These are phyloP conservation scores for Cheilosia vulpina DNA, from an alignment of 2,888 invertebrate species.

Conservation along the genomic window DNA sequence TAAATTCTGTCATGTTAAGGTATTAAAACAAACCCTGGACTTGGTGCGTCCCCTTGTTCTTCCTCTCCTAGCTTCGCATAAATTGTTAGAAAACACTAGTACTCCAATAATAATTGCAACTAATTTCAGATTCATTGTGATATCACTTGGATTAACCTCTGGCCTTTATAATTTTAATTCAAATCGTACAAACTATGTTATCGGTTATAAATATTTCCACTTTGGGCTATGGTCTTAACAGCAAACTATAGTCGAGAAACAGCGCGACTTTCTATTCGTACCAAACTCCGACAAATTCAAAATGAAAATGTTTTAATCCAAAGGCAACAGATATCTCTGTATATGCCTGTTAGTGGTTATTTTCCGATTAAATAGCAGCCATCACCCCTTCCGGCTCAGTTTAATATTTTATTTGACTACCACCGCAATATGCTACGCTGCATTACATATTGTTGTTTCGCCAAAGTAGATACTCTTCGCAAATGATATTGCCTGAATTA, in stretches of 20 bases:
- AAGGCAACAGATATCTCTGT: slow-evolving; percentile 60
- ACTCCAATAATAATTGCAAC: slow-evolving; percentile 80
- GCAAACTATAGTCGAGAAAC: slow-evolving; percentile 21
- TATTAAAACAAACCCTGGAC: slow-evolving; percentile 86
- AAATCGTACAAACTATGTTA: slow-evolving; percentile 1
- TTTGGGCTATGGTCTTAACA: slow-evolving; percentile 67
- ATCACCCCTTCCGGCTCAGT: slow-evolving; percentile 78
- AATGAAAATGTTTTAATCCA: slow-evolving; percentile 65
- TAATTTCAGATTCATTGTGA: slow-evolving; percentile 80
- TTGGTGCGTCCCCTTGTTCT: slow-evolving; percentile 89
- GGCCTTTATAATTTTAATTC: background rate
- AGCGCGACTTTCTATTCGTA: slow-evolving; percentile 61
- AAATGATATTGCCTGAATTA: slow-evolving; percentile 81
- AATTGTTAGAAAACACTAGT: slow-evolving; percentile 82
- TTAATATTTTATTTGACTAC: slow-evolving; percentile 64
- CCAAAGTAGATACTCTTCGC: slow-evolving; percentile 77
- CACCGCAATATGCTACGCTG: slow-evolving; percentile 34
- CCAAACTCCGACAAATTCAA: slow-evolving; percentile 74
- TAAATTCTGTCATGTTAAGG: background rate
- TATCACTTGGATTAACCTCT: background rate
- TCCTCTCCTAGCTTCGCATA: slow-evolving; percentile 87
- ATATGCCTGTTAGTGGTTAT: slow-evolving; percentile 41
- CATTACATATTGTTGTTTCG: slow-evolving; percentile 76
- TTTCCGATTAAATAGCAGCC: slow-evolving; percentile 67
- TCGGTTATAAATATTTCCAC: slow-evolving; percentile 1